phyloP scores from a whole-genome alignment of 2,888 invertebrate species.

The Erebia aethiops region DNA sequence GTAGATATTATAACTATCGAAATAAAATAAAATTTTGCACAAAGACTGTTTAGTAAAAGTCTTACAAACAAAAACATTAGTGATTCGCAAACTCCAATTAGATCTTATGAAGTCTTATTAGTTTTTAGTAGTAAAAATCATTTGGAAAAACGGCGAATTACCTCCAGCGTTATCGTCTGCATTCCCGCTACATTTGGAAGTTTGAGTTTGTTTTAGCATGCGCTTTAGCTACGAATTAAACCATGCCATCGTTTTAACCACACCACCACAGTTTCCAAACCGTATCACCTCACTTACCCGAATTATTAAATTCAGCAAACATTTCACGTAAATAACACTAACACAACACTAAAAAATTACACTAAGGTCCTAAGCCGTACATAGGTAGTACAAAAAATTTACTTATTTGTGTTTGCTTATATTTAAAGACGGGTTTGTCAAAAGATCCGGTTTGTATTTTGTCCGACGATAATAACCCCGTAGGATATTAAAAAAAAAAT shows the following conservation, averaged over 20 bases:
- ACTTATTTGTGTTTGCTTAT: slow-evolving; percentile 33
- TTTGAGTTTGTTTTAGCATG: slow-evolving; percentile 54
- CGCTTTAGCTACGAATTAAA: slow-evolving; percentile 54
- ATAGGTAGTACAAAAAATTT: slow-evolving; percentile 37
- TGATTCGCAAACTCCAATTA: slow-evolving; percentile 9
- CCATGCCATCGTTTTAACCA: slow-evolving; percentile 71
- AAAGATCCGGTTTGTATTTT: slow-evolving; percentile 47
- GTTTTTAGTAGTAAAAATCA: slow-evolving; percentile 19
- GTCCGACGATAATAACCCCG: slow-evolving; percentile 46
- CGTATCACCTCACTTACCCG: slow-evolving; percentile 79
- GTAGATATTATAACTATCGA: neutral
- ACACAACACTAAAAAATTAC: slow-evolving; percentile 38
- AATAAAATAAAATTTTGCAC: neutral
- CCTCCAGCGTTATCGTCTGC: slow-evolving; percentile 43
- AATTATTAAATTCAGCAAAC: slow-evolving; percentile 49
- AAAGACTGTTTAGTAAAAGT: neutral
- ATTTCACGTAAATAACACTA: slow-evolving; percentile 45
- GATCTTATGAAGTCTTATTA: slow-evolving; percentile 1
- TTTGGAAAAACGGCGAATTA: slow-evolving; percentile 20
- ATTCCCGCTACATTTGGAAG: slow-evolving; percentile 48
- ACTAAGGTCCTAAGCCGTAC: slow-evolving; percentile 45
- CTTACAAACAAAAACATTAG: slow-evolving; percentile 4
- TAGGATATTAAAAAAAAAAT: slow-evolving; percentile 69
- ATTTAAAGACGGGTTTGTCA: slow-evolving; percentile 38
- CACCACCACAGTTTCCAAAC: slow-evolving; percentile 71